These are phyloP conservation scores for Caradrina kadenii DNA, from an alignment of 2,888 invertebrate genomes.

Conservation along the genomic window DNA sequence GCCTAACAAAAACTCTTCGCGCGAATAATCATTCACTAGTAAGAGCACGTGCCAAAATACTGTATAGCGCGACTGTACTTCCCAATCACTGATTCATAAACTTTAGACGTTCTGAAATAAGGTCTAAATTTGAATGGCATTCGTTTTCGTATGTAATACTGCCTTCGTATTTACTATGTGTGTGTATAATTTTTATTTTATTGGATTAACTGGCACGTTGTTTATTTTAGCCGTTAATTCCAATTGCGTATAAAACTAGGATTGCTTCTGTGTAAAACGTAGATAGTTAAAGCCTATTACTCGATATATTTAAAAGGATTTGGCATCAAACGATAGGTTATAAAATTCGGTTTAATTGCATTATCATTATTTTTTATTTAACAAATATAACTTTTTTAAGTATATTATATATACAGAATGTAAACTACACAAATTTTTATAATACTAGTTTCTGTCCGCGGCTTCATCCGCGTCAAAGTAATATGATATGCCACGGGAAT, in stretches of 20 bases:
- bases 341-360: neutral
- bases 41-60: constrained; percentile 67
- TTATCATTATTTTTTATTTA: neutral
- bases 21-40: constrained; percentile 64
- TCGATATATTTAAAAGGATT: constrained; percentile 15
- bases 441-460: no score
- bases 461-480: no score
- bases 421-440: no score
- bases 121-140: constrained; percentile 40
- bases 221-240: constrained; percentile 54
- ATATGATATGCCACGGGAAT: no score
- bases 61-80: constrained; percentile 42
- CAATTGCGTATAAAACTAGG: constrained; percentile 43
- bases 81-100: neutral
- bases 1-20: constrained; percentile 67
- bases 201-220: constrained; percentile 54
- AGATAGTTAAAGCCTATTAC: constrained; percentile 36
- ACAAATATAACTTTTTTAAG: no score
- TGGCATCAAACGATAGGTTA: constrained; percentile 1
- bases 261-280: constrained; percentile 30
- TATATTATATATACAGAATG: neutral
- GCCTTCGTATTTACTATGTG: constrained; percentile 55
- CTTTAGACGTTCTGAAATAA: neutral
- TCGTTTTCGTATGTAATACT: constrained; percentile 8
- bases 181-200: constrained; percentile 62